A percentile compares a stretch with the other conserved stretches of the same genome.
Conservation (phyloP, 2,888 invertebrate species). For the Pachymerium ferrugineum region DNA sequence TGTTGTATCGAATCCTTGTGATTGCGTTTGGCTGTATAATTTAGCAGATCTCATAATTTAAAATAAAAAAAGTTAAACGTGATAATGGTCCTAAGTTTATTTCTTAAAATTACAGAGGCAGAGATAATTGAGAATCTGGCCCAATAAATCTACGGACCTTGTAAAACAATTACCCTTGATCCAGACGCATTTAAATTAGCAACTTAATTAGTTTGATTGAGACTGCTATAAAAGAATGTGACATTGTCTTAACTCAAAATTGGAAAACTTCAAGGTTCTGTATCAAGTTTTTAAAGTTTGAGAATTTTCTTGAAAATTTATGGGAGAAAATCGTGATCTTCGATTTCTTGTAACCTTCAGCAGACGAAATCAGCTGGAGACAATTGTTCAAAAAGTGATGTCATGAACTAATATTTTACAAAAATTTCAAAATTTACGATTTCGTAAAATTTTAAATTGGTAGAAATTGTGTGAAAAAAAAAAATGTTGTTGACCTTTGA, state of each 20-base stretch:
- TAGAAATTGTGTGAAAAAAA: too few relatives aligned
- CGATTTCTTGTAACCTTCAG: too few relatives aligned
- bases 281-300: too few relatives aligned
- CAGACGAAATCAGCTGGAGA: too few relatives aligned
- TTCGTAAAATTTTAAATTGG: too few relatives aligned
- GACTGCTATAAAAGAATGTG: background rate
- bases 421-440: too few relatives aligned
- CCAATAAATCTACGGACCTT: slow-evolving; percentile 3
- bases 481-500: too few relatives aligned
- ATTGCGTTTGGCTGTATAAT: background rate
- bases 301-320: too few relatives aligned
- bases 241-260: background rate
- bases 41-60: background rate
- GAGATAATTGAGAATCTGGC: background rate
- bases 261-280: background rate
- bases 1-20: too few relatives aligned
- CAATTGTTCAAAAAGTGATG: too few relatives aligned
- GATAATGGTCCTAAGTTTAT: background rate
- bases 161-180: background rate
- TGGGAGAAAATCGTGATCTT: too few relatives aligned
- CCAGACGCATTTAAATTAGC: background rate
- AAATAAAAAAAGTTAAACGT: background rate
- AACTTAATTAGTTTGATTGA: background rate
- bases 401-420: too few relatives aligned
- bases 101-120: background rate